phyloP scores from a whole-genome alignment of 2,888 invertebrate genomes.

The Cheilosia vernalis region DNA sequence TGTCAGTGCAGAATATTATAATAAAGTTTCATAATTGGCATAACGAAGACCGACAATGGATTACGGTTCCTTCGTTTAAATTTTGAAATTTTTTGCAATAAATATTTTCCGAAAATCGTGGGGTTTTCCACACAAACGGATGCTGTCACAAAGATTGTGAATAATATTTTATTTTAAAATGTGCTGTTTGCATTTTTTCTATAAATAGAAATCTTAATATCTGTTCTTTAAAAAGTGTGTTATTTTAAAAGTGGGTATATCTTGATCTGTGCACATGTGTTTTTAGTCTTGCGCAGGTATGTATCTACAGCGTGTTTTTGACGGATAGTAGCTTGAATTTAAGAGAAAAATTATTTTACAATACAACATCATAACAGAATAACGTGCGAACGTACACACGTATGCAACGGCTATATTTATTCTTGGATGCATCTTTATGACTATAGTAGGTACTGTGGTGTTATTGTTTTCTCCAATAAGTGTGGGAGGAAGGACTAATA shows the following conservation, averaged over 20 bases:
- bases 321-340: too few species aligned
- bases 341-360: too few species aligned
- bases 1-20: neutral
- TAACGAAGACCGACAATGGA: slow-evolving; percentile 54
- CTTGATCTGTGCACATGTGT: slow-evolving; percentile 1
- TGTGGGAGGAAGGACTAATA: too few species aligned
- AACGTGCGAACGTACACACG: too few species aligned
- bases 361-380: too few species aligned
- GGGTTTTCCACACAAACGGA: too few species aligned
- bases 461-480: too few species aligned
- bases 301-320: neutral
- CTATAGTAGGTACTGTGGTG: too few species aligned
- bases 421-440: too few species aligned
- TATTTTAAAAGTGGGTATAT: slow-evolving; percentile 29
- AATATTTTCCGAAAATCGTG: neutral
- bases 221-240: slow-evolving; percentile 24
- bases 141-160: too few species aligned
- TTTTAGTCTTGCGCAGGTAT: neutral
- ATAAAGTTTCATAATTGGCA: neutral
- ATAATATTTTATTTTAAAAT: slow-evolving; percentile 18
- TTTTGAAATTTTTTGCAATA: neutral
- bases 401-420: too few species aligned
- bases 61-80: slow-evolving; percentile 52
- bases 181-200: slow-evolving; percentile 35
- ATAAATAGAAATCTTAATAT: slow-evolving; percentile 50